phyloP scores from a whole-genome alignment of 2,888 invertebrate genomes.

The Abrostola tripartita region DNA sequence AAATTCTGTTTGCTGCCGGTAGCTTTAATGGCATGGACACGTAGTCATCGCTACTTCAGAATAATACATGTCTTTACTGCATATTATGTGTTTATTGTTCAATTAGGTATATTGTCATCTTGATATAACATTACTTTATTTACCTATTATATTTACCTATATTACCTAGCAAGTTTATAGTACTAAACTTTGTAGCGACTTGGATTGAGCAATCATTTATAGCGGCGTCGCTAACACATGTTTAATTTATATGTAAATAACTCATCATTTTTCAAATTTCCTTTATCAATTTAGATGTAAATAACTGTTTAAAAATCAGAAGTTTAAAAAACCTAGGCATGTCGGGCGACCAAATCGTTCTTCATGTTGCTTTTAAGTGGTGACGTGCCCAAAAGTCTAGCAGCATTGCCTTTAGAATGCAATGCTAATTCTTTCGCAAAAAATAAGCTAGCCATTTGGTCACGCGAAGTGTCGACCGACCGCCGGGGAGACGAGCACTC shows the following conservation, averaged over 20 bases:
- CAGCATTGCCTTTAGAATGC: constrained; percentile 3
- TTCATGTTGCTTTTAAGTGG: constrained; percentile 3
- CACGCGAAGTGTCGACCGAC: constrained; percentile 5
- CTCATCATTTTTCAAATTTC: too few relatives aligned
- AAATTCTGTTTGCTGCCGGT: constrained; percentile 60
- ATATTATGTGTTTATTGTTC: constrained; percentile 37
- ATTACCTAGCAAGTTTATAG: not conserved
- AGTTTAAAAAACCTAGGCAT: not conserved
- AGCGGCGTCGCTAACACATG: too few relatives aligned
- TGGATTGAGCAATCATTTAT: too few relatives aligned
- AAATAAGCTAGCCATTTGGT: constrained; percentile 6
- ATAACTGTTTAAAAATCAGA: not conserved
- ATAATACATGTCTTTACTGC: constrained; percentile 39
- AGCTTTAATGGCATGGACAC: constrained; percentile 51
- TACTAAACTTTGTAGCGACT: not conserved
- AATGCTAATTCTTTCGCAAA: constrained; percentile 5
- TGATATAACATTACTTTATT: constrained; percentile 11
- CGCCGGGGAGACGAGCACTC: constrained; percentile 2
- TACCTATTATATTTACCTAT: constrained; percentile 9
- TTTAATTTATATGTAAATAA: not conserved
- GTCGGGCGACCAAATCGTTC: not conserved
- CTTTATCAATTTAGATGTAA: not conserved
- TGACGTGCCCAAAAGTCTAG: constrained; percentile 4
- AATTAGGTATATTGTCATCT: constrained; percentile 19
- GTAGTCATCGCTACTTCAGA: constrained; percentile 39